A percentile compares a stretch with the other conserved stretches of the same genome.
Conservation (phyloP, 1,140 invertebrate genomes). For the Drosophila insularis region DNA sequence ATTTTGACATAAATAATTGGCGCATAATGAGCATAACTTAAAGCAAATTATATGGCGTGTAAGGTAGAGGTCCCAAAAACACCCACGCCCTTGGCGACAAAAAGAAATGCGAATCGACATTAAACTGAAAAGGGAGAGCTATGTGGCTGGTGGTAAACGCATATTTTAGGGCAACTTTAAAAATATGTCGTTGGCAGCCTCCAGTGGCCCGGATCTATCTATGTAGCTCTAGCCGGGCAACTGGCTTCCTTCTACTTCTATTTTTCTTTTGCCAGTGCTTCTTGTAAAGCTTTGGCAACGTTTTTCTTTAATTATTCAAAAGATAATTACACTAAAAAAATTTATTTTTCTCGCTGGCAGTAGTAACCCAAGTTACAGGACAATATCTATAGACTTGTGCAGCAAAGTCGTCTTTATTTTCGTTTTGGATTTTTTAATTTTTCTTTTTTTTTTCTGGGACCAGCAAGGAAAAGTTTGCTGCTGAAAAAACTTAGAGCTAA, state of each 20-base stretch:
- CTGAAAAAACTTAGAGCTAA: constrained; percentile 61
- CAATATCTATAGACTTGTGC: constrained; percentile 63
- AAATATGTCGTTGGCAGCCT: constrained; percentile 56
- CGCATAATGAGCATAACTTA: constrained; percentile 76
- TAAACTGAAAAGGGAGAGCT: not conserved
- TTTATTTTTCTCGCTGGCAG: constrained; percentile 48
- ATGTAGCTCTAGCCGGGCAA: not conserved
- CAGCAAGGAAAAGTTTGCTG: constrained; percentile 35
- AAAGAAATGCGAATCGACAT: constrained; percentile 15
- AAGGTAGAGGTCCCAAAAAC: constrained; percentile 10
- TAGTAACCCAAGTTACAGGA: constrained; percentile 41
- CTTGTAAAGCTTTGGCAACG: constrained; percentile 65
- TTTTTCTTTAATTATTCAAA: constrained; percentile 81
- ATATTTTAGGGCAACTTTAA: constrained; percentile 59
- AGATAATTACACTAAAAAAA: constrained; percentile 77
- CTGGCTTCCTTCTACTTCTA: constrained; percentile 35
- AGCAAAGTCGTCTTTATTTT: constrained; percentile 24
- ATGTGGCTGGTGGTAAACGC: constrained; percentile 12
- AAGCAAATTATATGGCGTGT: constrained; percentile 71
- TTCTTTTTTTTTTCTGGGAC: constrained; percentile 16
- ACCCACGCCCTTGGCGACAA: constrained; percentile 43
- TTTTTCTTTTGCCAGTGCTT: constrained; percentile 37
- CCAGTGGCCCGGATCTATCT: not conserved
- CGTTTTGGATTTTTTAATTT: constrained; percentile 7
- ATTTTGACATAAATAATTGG: constrained; percentile 72